Conservation (phyloP, 2,113 vertebrate species). For the Hirundichthys speculiger region DNA sequence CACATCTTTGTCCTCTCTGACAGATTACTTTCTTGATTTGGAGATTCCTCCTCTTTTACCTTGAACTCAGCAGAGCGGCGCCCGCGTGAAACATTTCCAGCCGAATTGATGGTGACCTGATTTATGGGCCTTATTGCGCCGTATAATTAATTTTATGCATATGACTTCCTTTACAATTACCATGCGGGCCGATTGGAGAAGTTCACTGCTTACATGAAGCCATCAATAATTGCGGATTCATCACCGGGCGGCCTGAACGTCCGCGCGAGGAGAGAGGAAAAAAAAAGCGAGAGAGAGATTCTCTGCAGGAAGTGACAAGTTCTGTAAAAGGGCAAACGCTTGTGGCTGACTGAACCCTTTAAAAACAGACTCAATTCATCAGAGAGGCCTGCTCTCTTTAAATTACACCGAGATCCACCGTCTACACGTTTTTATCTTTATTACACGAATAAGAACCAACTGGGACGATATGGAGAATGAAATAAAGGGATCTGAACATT, state of each 20-base stretch:
- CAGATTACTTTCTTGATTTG: constrained; percentile 72
- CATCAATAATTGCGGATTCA: constrained; percentile 84
- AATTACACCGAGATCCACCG: no score
- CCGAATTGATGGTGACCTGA: constrained; percentile 89
- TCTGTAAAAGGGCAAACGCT: constrained; percentile 70
- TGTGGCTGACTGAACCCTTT: constrained; percentile 56
- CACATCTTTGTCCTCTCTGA: constrained; percentile 54
- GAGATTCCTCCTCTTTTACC: constrained; percentile 66
- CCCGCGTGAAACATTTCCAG: constrained; percentile 80
- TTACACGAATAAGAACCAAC: no score
- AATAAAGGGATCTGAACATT: no score
- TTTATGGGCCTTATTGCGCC: constrained; percentile 90
- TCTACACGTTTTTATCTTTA: no score
- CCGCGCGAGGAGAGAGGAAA: constrained; percentile 34
- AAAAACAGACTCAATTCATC: no score
- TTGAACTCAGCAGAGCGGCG: constrained; percentile 76
- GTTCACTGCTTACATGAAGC: constrained; percentile 83
- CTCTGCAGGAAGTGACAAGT: constrained; percentile 49
- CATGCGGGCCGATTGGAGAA: constrained; percentile 78
- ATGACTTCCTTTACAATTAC: constrained; percentile 95
- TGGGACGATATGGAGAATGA: no score
- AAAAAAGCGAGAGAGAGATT: constrained; percentile 10
- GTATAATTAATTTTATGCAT: constrained; percentile 96
- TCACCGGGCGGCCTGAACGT: constrained; percentile 62
- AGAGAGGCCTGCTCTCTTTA: no score